These are phyloP conservation scores for Anoplophora glabripennis DNA, from an alignment of 1,140 invertebrate genomes.

Conservation along the genomic window DNA sequence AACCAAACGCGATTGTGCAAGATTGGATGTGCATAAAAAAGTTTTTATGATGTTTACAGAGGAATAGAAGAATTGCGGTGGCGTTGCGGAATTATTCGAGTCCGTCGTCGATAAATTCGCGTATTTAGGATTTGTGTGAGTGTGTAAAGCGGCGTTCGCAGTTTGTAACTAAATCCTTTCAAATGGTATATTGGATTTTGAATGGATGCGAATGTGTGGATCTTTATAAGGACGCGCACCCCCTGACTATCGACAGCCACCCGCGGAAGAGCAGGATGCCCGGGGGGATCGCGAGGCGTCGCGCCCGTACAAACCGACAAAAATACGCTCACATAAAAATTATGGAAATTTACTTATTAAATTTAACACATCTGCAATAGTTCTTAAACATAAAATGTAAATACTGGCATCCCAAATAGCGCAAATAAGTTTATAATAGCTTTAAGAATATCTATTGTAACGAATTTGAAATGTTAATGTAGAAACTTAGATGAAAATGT, in stretches of 20 bases:
- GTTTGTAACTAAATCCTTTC: conserved; percentile 45
- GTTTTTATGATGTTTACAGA: conserved; percentile 1
- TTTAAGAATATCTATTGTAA: too few relatives aligned
- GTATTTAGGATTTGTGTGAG: conserved; percentile 47
- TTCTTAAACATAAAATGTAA: too few relatives aligned
- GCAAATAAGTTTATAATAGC: too few relatives aligned
- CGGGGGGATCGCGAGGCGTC: background rate
- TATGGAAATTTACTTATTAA: too few relatives aligned
- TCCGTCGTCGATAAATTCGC: conserved; percentile 26
- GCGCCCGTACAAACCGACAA: too few relatives aligned
- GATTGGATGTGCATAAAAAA: conserved; percentile 3
- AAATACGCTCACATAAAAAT: too few relatives aligned
- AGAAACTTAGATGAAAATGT: too few relatives aligned
- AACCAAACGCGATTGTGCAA: conserved; percentile 1
- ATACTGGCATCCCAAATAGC: too few relatives aligned
- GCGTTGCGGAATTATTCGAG: conserved; percentile 35
- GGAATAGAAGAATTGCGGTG: conserved; percentile 6
- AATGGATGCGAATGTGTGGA: conserved; percentile 26
- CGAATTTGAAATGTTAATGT: too few relatives aligned
- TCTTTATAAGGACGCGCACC: background rate
- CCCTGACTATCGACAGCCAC: too few relatives aligned
- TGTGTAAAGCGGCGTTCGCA: conserved; percentile 43
- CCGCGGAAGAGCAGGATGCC: background rate
- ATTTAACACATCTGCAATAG: too few relatives aligned
- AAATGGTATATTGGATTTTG: conserved; percentile 47